Percentiles rank a stretch among this genome's conserved stretches.
Conservation (phyloP, 2,113 vertebrate genomes). For the Lagopus leucura region DNA sequence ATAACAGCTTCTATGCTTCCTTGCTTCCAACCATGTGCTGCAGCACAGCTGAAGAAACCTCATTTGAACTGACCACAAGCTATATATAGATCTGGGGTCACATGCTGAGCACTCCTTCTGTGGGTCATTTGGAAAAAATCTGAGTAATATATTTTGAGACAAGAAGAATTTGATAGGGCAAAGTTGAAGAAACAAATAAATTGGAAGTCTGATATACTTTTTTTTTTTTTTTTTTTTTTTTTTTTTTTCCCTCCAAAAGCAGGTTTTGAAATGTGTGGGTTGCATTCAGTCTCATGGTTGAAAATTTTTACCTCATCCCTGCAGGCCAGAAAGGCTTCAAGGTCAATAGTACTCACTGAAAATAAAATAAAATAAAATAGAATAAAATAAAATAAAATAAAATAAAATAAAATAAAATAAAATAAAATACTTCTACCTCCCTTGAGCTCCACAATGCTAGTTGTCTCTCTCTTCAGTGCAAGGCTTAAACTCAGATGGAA, state of each 20-base stretch:
- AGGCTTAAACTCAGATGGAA: not conserved
- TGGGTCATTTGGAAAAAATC: not conserved
- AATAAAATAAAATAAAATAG: not conserved
- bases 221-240: not conserved
- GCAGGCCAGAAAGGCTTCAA: not conserved
- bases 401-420: too few relatives aligned
- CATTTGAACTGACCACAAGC: not conserved
- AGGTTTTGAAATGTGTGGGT: not conserved
- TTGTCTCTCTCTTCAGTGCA: not conserved
- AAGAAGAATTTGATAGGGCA: not conserved
- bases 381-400: too few relatives aligned
- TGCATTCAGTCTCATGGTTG: rapidly evolving
- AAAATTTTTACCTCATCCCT: not conserved
- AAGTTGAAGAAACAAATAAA: not conserved
- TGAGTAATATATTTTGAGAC: not conserved
- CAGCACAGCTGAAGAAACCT: not conserved
- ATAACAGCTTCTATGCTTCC: not conserved
- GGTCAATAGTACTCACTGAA: not conserved
- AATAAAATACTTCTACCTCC: not conserved
- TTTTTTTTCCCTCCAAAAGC: not conserved
- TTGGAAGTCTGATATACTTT: not conserved
- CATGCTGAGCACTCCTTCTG: not conserved
- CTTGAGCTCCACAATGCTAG: not conserved
- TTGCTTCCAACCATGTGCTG: not conserved
- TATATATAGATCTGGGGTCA: not conserved